phyloP scores from a whole-genome alignment of 2,888 invertebrate species.

The Mesopsocus fuscifrons region DNA sequence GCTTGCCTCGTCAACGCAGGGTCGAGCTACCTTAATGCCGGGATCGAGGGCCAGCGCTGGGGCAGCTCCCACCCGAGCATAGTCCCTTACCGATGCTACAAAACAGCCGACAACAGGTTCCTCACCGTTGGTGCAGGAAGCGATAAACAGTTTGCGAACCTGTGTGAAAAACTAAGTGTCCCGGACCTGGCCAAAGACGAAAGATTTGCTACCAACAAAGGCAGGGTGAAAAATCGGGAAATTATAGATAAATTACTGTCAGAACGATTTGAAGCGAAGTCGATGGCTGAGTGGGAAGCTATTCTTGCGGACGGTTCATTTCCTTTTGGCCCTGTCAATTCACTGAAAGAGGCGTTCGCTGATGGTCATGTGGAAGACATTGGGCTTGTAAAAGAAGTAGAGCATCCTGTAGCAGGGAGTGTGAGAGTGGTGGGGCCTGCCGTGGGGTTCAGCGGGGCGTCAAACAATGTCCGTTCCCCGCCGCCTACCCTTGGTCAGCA shows the following conservation, averaged over 20 bases:
- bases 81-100: slow-evolving; percentile 85
- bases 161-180: slow-evolving; percentile 44
- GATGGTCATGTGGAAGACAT: slow-evolving; percentile 68
- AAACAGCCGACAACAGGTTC: slow-evolving; percentile 53
- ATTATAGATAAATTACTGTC: slow-evolving; percentile 43
- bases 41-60: slow-evolving; percentile 39
- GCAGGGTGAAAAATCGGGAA: slow-evolving; percentile 56
- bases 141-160: slow-evolving; percentile 53
- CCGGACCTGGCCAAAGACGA: slow-evolving; percentile 38
- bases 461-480: slow-evolving; percentile 45
- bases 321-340: slow-evolving; percentile 82
- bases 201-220: slow-evolving; percentile 49
- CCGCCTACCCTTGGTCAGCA: slow-evolving; percentile 82
- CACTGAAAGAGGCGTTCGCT: slow-evolving; percentile 56
- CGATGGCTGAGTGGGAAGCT: slow-evolving; percentile 52
- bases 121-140: slow-evolving; percentile 79
- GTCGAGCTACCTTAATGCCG: slow-evolving; percentile 75
- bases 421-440: slow-evolving; percentile 74
- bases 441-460: slow-evolving; percentile 55
- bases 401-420: slow-evolving; percentile 46
- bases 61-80: slow-evolving; percentile 92
- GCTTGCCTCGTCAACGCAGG: slow-evolving; percentile 76
- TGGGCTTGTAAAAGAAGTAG: slow-evolving; percentile 47
- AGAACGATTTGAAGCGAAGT: slow-evolving; percentile 37
- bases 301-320: slow-evolving; percentile 55